Percentiles rank a stretch among this genome's conserved stretches.
phyloP scores from a whole-genome alignment of 2,113 vertebrate genomes.

The Crotalus viridis region DNA sequence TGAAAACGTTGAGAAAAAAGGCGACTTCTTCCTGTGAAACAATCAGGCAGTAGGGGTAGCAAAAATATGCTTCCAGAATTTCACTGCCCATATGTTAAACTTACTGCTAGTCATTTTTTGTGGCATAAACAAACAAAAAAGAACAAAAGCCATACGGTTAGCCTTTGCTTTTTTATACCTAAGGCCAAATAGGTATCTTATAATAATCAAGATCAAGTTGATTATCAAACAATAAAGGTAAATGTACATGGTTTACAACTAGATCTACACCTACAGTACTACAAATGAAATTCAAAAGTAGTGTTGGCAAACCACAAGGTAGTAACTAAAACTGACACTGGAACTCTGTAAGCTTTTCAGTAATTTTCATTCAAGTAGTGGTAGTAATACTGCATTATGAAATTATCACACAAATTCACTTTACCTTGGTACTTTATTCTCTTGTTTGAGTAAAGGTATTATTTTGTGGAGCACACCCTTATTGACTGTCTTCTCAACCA shows the following conservation, averaged over 20 bases:
- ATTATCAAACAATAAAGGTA: neutral
- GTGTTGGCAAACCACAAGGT: neutral
- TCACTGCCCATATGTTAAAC: neutral
- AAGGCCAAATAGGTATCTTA: neutral
- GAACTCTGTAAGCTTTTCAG: neutral
- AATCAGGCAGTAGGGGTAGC: constrained; percentile 9
- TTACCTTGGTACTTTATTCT: neutral
- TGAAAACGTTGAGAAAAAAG: neutral
- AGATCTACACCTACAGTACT: neutral
- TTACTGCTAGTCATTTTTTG: neutral
- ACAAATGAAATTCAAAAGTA: neutral
- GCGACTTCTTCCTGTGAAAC: neutral
- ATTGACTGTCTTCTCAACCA: neutral
- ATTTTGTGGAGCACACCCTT: fast-evolving
- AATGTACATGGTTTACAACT: neutral
- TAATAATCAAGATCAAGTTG: constrained; percentile 1
- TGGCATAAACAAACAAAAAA: neutral
- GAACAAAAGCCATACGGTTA: neutral
- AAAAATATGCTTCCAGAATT: neutral
- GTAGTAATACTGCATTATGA: neutral
- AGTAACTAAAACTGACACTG: neutral
- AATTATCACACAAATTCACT: neutral
- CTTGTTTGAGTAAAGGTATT: fast-evolving
- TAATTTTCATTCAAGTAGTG: neutral
- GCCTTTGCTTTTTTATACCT: neutral